These are phyloP conservation scores for Centropus bengalensis DNA, from an alignment of 2,113 vertebrate genomes.

Conservation along the genomic window DNA sequence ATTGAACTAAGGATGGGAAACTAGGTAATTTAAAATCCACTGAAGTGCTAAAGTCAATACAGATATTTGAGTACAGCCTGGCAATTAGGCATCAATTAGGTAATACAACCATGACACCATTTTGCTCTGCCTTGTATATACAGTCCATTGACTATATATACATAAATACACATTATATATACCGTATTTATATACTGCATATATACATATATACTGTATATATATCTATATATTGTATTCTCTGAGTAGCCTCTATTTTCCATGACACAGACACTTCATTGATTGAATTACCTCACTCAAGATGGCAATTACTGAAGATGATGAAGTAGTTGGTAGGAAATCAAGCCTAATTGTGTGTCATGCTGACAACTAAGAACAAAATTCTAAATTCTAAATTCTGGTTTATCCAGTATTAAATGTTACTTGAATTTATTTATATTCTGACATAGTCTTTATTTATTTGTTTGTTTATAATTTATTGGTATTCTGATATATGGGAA, in stretches of 20 bases:
- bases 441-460: background rate
- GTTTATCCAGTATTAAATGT: background rate
- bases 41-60: background rate
- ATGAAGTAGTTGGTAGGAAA: background rate
- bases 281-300: background rate
- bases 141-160: background rate
- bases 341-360: background rate
- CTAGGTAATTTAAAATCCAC: background rate
- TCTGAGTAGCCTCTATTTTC: background rate
- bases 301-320: background rate
- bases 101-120: background rate
- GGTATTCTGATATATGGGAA: background rate
- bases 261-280: background rate
- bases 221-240: background rate
- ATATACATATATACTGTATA: no score
- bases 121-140: background rate
- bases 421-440: background rate
- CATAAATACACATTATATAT: background rate
- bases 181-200: background rate
- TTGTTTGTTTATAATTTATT: no score
- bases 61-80: background rate
- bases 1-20: background rate
- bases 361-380: background rate
- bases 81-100: background rate
- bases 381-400: background rate